These are phyloP conservation scores for Anastatus disparis DNA, from an alignment of 1,140 invertebrate species.

Conservation along the genomic window DNA sequence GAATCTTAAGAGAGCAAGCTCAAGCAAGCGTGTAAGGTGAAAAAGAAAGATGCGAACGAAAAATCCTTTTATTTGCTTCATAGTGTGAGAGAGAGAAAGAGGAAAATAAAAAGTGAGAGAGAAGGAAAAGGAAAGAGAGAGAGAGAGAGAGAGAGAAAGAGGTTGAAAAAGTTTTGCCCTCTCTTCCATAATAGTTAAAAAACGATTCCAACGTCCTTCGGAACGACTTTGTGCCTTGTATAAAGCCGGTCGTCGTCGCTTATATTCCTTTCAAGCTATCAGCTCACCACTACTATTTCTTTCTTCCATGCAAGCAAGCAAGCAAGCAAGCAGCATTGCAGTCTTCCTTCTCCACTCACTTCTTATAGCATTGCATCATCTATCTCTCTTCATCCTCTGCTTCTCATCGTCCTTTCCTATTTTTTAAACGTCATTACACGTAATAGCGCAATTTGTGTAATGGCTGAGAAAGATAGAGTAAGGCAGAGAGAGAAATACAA, in stretches of 20 bases:
- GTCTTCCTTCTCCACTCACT: background rate
- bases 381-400: background rate
- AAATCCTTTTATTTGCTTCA: too few relatives aligned
- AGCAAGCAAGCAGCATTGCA: too few relatives aligned
- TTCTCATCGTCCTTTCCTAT: slow-evolving; percentile 7
- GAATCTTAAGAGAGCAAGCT: too few relatives aligned
- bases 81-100: background rate
- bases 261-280: background rate
- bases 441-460: slow-evolving; percentile 61
- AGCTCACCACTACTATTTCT: background rate
- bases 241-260: background rate
- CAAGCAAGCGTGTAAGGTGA: too few relatives aligned
- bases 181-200: background rate
- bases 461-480: slow-evolving; percentile 33
- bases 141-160: background rate
- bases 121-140: background rate
- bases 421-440: slow-evolving; percentile 51
- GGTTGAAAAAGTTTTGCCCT: too few relatives aligned
- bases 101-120: background rate
- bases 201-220: slow-evolving; percentile 24
- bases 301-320: background rate
- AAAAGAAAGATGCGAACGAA: too few relatives aligned
- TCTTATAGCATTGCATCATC: background rate
- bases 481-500: background rate
- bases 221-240: slow-evolving; percentile 1